Evolutionary conservation across 2,797 vertebrate genomes (phyloP), one percentile per base, ranked within the genome.

Genomic region (Enoplosus armatus): DNA sequence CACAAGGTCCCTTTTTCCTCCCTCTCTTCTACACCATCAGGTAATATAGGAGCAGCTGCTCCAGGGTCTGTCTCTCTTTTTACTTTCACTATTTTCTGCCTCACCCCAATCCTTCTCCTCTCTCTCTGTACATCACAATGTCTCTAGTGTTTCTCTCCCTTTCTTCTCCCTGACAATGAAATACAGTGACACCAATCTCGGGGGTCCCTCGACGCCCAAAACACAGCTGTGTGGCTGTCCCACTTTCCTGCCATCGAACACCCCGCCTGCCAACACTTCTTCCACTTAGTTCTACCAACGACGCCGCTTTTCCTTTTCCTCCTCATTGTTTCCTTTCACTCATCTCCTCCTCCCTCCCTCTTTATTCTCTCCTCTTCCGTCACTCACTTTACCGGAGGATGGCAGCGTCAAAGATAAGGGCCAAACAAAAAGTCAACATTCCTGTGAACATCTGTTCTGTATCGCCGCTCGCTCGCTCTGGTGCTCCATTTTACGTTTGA

Each of bases 221-320:
- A 89, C 94, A 93, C 95, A 96, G 94, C 94, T 95, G 94, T 95
- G 92, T 76, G 87, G 87, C 87, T 95, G 95, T 94, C 94, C 95
- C 94, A 95, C 92, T 95, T 96, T 95, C 79, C 91, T 88, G 85
- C 88, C 86, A 85, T 87, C 80, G 61, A 87, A 75, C 86, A 78
- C 69, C 90, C 80, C 47, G 88, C 76, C 91, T 86, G 91, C 91
- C 91, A 90, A 82, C 87, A 65, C 79, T 84, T 69, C 83, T 72
- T 86, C 81, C 85, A 90, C 86, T 88, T 90, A 92, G 79, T 88
- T 82, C 85, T 81, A 91, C 86, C 87, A 81, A 87, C 84, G 73
- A 84, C 74, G 50, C 60, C 56, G 62, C 82, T 85, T 85, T 84
- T 35, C 68, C 73, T 81, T 54, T 74, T 80, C 67, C 81, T 72